Conservation (phyloP, 2,888 invertebrate genomes). For the Erannis defoliaria region DNA sequence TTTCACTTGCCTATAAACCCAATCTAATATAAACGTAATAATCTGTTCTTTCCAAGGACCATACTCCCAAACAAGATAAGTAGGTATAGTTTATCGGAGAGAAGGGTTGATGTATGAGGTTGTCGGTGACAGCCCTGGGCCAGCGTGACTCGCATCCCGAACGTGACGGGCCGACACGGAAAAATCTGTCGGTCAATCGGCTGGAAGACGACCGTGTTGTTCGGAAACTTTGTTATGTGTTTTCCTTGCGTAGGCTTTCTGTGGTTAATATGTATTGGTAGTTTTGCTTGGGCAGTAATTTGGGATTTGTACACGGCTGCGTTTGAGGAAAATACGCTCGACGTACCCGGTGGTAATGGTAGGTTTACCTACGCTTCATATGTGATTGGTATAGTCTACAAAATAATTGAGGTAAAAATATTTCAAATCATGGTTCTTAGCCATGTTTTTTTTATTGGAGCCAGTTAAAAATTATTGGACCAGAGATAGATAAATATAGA, state of each 20-base stretch:
- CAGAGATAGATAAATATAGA: no score
- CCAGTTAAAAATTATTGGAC: no score
- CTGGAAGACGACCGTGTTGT: constrained; percentile 41
- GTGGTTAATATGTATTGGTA: constrained; percentile 24
- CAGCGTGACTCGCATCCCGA: constrained; percentile 68
- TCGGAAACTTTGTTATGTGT: constrained; percentile 39
- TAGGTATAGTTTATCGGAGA: constrained; percentile 53
- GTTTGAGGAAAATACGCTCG: constrained; percentile 11
- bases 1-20: constrained; percentile 15
- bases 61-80: constrained; percentile 49
- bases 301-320: constrained; percentile 24
- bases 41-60: constrained; percentile 21
- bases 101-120: constrained; percentile 78
- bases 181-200: constrained; percentile 44
- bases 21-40: constrained; percentile 23
- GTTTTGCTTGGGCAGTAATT: constrained; percentile 18
- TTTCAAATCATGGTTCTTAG: no score
- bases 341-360: not conserved
- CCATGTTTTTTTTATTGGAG: no score
- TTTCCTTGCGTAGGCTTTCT: constrained; percentile 28
- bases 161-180: constrained; percentile 28
- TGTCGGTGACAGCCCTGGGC: constrained; percentile 65
- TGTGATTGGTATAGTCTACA: not conserved
- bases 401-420: no score
- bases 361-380: not conserved